Evolutionary conservation across 1,140 invertebrate species (phyloP), one percentile per base, ranked within the genome.

Genomic region (Akabosia matsudoensis): DNA sequence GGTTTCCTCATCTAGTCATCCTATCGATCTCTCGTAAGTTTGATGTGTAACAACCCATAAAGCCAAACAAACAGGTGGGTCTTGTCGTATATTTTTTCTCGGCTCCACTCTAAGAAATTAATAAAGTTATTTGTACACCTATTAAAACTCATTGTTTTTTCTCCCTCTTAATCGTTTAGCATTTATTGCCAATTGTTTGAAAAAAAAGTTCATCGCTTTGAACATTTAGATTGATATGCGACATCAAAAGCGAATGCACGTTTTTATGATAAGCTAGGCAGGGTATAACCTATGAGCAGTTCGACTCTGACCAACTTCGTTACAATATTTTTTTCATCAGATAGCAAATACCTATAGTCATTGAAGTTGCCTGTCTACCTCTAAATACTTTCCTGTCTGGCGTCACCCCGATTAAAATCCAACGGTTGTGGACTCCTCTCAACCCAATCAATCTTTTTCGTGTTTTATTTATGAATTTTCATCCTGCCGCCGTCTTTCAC

Each of bases 81-180:
- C 54, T 30, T 10, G 28, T n/a, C n/a, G n/a, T n/a, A n/a, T n/a
- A n/a, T 22, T 30, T 31, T 31, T 67, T 7, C 61, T 16, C 54
- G 10, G 54, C 54, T 67, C 61, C 7, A 30, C 61, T 28, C 24
- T 7, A 13, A 67, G 61, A 67, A 67, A 67, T 67, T 67, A 67
- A 67, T 67, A 67, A 67, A 67, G 61, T 67, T 67, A 67, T 67
- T 67, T 67, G 61, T 67, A 67, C 61, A 67, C 61, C 61, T 67
- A 67, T 67, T 67, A 67, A 67, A 67, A 67, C 61, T 67, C 61
- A 67, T 67, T 67, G 10, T 67, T 67, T 67, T 67, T 67, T 67
- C 4, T 22, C 31, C 61, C n/a, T 31, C 26, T 31, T 67, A 28
- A 67, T 67, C 61, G 10, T 67, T 4, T 30, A 45, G 14, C 54